Conservation (phyloP, 1,140 invertebrate genomes). For the Lepidostoma basale region DNA sequence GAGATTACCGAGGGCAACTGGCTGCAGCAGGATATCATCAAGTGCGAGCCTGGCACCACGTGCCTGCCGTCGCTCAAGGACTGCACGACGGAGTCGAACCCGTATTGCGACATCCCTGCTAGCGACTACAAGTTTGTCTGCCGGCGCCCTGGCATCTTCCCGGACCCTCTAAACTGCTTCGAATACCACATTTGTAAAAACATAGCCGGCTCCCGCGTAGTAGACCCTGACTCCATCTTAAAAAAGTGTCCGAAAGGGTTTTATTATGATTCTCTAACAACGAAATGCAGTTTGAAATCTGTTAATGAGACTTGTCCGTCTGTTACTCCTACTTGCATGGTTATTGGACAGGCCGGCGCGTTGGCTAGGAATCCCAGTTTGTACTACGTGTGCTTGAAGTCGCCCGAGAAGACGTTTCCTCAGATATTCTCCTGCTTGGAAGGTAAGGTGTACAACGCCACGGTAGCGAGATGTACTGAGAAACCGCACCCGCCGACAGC, state of each 20-base stretch:
- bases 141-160: constrained; percentile 50
- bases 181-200: constrained; percentile 55
- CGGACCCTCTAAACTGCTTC: constrained; percentile 54
- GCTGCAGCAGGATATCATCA: not conserved
- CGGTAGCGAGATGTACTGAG: not conserved
- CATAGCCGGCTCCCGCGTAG: not conserved
- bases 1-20: not conserved
- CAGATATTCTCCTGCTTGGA: constrained; percentile 28
- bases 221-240: not conserved
- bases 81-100: constrained; percentile 24
- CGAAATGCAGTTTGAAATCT: not conserved
- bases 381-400: constrained; percentile 30
- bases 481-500: not conserved
- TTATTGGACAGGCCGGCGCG: not conserved
- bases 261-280: constrained; percentile 22
- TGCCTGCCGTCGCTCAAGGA: constrained; percentile 1
- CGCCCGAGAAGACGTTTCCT: not conserved
- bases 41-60: constrained; percentile 1
- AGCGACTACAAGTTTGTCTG: constrained; percentile 30
- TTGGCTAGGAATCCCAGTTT: constrained; percentile 2
- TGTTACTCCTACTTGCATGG: not conserved
- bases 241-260: constrained; percentile 7
- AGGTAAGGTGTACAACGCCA: constrained; percentile 4
- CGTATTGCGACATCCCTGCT: not conserved
- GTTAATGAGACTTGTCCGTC: not conserved